A percentile compares a stretch with the other conserved stretches of the same genome.
Conservation (phyloP, 2,797 vertebrate genomes). For the Anguilla obscura region DNA sequence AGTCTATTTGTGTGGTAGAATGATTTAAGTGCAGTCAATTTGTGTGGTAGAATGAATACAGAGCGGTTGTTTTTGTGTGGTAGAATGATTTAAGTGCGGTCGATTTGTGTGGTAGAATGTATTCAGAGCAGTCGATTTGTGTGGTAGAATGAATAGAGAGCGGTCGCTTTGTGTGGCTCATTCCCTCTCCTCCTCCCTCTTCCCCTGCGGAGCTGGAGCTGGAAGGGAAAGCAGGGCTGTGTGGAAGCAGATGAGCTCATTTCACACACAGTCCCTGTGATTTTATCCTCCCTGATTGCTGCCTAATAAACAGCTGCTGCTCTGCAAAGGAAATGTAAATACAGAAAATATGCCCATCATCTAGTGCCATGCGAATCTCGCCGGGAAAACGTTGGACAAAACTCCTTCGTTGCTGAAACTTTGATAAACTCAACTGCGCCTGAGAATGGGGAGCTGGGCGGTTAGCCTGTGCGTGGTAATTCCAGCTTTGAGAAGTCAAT, state of each 20-base stretch:
- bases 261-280: slow-evolving; percentile 2
- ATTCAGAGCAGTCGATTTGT: background rate
- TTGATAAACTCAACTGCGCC: background rate
- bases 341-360: background rate
- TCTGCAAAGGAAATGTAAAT: background rate
- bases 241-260: background rate
- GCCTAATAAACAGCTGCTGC: slow-evolving; percentile 2
- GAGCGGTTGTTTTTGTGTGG: too few relatives aligned
- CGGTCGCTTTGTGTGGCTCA: background rate
- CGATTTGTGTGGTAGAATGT: too few relatives aligned
- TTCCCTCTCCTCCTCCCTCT: background rate
- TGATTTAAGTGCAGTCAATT: too few relatives aligned
- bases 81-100: too few relatives aligned
- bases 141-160: background rate
- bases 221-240: background rate
- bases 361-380: background rate
- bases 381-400: background rate
- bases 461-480: background rate
- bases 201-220: background rate
- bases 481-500: too few relatives aligned
- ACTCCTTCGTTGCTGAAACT: background rate
- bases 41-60: too few relatives aligned
- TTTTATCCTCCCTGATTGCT: background rate
- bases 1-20: too few relatives aligned
- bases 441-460: background rate